A percentile compares a stretch with the other conserved stretches of the same genome.
Evolutionary conservation across 1,140 invertebrate species (phyloP).

Genomic region (Venustaconcha ellipsiformis): DNA sequence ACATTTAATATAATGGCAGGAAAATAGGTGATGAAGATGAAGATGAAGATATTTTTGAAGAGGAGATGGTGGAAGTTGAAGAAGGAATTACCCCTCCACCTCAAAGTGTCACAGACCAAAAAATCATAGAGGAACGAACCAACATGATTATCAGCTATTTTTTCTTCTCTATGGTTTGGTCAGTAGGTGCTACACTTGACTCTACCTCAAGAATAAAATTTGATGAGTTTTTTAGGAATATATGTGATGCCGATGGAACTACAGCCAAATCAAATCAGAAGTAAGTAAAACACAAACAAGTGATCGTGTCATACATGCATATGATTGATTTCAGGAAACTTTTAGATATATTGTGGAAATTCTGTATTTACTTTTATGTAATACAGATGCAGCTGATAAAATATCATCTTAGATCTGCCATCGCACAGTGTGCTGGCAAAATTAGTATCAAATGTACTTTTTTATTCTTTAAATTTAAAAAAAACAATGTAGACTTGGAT

Average conservation of each 20-base stretch:
- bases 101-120: constrained; percentile 48
- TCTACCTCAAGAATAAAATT: constrained; percentile 63
- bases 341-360: too few relatives aligned
- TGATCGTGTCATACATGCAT: too few relatives aligned
- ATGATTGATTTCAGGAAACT: too few relatives aligned
- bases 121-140: constrained; percentile 62
- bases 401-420: too few relatives aligned
- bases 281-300: constrained; percentile 31
- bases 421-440: too few relatives aligned
- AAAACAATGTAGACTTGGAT: too few relatives aligned
- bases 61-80: constrained; percentile 45
- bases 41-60: constrained; percentile 60
- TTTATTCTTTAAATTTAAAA: too few relatives aligned
- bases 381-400: too few relatives aligned
- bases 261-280: constrained; percentile 74
- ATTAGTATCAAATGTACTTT: too few relatives aligned
- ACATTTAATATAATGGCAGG: constrained; percentile 35
- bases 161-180: constrained; percentile 69
- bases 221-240: constrained; percentile 64
- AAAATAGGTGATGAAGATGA: constrained; percentile 59
- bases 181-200: constrained; percentile 63
- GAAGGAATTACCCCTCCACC: constrained; percentile 16
- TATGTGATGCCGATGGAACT: constrained; percentile 64
- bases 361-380: too few relatives aligned
- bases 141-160: constrained; percentile 67